Evolutionary conservation across 2,113 vertebrate genomes (phyloP).

Genomic region (Oxyura jamaicensis): DNA sequence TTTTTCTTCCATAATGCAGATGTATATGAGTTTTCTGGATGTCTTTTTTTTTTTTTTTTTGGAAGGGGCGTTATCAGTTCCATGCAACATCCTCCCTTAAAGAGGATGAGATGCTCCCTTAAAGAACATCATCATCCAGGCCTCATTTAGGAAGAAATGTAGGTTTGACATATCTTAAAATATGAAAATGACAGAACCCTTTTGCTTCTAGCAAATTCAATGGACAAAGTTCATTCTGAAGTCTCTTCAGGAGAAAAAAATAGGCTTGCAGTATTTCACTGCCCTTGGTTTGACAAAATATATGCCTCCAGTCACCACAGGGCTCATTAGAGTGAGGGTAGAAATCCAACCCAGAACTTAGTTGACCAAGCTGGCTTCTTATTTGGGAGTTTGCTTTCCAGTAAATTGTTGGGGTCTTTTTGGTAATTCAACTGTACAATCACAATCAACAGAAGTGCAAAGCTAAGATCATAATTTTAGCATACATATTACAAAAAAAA

Average conservation of each 20-base stretch:
- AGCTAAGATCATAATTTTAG: background rate
- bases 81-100: background rate
- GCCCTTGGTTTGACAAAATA: slow-evolving; percentile 12
- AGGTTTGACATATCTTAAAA: background rate
- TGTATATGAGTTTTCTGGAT: background rate
- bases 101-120: background rate
- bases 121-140: background rate
- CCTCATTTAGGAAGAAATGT: background rate
- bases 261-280: background rate
- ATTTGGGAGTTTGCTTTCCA: background rate
- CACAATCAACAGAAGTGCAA: background rate
- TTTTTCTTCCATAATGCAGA: background rate
- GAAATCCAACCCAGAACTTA: background rate
- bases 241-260: background rate
- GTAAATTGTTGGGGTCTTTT: background rate
- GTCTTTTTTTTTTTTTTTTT: background rate
- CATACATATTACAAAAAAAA: background rate
- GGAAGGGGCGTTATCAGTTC: background rate
- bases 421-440: background rate
- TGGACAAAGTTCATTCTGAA: background rate
- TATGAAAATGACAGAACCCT: background rate
- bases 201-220: slow-evolving; percentile 8
- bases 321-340: background rate
- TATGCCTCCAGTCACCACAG: background rate
- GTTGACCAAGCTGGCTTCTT: background rate